phyloP scores from a whole-genome alignment of 2,888 invertebrate genomes.

The Mythimna vitellina region DNA sequence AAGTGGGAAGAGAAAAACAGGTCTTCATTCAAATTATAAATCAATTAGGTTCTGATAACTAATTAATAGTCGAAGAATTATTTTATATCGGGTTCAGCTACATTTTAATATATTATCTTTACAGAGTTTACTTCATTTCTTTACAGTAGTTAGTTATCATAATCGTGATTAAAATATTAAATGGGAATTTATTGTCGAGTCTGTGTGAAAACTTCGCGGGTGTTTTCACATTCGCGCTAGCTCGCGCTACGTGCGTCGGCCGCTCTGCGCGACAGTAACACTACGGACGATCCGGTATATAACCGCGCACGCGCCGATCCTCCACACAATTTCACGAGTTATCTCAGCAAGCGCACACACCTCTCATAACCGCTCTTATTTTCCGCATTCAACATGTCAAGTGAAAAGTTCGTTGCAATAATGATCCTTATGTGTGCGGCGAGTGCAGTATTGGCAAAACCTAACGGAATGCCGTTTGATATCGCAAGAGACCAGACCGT shows the following conservation, averaged over 20 bases:
- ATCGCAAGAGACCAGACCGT: conserved; percentile 40
- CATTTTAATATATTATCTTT: too few relatives aligned
- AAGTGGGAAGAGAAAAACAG: too few relatives aligned
- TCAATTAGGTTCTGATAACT: too few relatives aligned
- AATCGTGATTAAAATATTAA: background rate
- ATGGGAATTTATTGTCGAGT: background rate
- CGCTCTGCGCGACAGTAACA: too few relatives aligned
- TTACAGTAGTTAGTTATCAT: too few relatives aligned
- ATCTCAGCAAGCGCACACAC: conserved; percentile 35
- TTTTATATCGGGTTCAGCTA: background rate
- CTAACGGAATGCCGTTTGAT: conserved; percentile 29
- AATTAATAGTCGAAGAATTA: too few relatives aligned
- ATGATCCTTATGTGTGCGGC: conserved; percentile 24
- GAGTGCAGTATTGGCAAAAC: conserved; percentile 24
- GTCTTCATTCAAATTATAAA: too few relatives aligned
- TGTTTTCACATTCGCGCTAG: too few relatives aligned
- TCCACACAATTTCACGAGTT: conserved; percentile 35
- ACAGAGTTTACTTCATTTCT: too few relatives aligned
- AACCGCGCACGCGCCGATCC: conserved; percentile 14
- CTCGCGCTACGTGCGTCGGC: too few relatives aligned
- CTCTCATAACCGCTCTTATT: conserved; percentile 28
- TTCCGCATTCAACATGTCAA: conserved; percentile 43
- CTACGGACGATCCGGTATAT: conserved; percentile 11
- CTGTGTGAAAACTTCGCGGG: background rate
- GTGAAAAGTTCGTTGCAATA: conserved; percentile 27